A percentile compares a stretch with the other conserved stretches of the same genome.
phyloP scores from a whole-genome alignment of 2,797 vertebrate genomes.

The Presbytis comata region DNA sequence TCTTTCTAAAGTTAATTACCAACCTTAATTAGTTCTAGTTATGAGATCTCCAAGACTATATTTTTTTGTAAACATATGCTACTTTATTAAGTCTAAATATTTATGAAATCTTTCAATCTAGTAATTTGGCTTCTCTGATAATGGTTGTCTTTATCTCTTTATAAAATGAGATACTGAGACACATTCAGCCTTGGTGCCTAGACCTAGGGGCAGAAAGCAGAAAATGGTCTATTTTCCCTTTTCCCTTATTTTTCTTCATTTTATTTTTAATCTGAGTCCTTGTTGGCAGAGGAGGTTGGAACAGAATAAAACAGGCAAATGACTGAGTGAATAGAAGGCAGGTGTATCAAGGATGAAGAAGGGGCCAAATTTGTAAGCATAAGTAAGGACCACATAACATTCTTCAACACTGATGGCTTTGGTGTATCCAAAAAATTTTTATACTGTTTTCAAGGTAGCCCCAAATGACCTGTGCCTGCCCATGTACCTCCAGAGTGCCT shows the following conservation, averaged over 20 bases:
- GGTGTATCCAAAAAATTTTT: not conserved
- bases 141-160: not conserved
- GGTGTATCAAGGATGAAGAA: not conserved
- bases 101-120: slow-evolving; percentile 21
- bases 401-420: not conserved
- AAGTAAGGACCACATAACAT: not conserved
- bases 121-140: not conserved
- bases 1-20: slow-evolving; percentile 67
- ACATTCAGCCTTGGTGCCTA: not conserved
- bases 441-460: not conserved
- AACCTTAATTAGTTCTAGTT: slow-evolving; percentile 60
- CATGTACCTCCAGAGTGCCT: not conserved
- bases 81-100: slow-evolving; percentile 46
- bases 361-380: not conserved
- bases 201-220: not conserved
- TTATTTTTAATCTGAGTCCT: not conserved
- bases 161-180: not conserved
- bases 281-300: not conserved
- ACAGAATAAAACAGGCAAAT: not conserved
- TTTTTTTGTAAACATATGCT: slow-evolving; percentile 39
- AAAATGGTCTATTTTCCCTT: not conserved
- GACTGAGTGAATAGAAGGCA: not conserved
- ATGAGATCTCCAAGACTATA: slow-evolving; percentile 28
- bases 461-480: not conserved
- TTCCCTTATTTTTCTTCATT: not conserved